A percentile compares a stretch with the other conserved stretches of the same genome.
Conservation (phyloP, 2,797 vertebrate species). For the Cheirogaleus major region DNA sequence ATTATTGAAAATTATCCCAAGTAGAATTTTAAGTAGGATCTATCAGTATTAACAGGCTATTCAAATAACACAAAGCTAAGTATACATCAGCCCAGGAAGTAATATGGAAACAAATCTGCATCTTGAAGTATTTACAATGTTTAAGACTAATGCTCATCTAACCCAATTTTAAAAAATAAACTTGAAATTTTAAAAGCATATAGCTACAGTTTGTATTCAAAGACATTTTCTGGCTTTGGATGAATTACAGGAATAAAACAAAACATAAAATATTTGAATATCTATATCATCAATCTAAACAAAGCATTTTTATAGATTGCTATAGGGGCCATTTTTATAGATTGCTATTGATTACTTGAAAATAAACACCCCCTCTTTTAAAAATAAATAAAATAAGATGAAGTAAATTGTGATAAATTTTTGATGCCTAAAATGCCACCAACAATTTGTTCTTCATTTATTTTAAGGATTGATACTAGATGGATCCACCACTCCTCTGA, state of each 20-base stretch:
- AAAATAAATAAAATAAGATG: neutral
- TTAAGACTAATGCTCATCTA: neutral
- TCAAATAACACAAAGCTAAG: neutral
- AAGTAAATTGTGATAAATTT: neutral
- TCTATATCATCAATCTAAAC: neutral
- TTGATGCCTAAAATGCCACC: neutral
- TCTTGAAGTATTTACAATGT: neutral
- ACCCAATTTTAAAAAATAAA: neutral
- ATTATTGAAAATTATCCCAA: neutral
- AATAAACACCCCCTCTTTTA: rapidly evolving
- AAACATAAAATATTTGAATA: neutral
- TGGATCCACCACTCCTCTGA: neutral
- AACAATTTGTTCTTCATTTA: neutral
- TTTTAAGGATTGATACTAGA: neutral
- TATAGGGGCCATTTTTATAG: neutral
- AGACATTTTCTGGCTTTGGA: neutral
- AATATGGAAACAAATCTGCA: neutral
- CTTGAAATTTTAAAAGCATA: neutral
- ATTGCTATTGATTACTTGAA: neutral
- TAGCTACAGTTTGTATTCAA: neutral
- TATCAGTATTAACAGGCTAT: neutral
- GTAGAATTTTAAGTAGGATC: neutral
- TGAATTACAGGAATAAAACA: neutral
- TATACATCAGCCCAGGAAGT: neutral
- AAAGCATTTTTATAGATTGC: neutral